Base-by-base conservation (phyloP, 2,113 vertebrate genomes). In the Danio rerio region DNA sequence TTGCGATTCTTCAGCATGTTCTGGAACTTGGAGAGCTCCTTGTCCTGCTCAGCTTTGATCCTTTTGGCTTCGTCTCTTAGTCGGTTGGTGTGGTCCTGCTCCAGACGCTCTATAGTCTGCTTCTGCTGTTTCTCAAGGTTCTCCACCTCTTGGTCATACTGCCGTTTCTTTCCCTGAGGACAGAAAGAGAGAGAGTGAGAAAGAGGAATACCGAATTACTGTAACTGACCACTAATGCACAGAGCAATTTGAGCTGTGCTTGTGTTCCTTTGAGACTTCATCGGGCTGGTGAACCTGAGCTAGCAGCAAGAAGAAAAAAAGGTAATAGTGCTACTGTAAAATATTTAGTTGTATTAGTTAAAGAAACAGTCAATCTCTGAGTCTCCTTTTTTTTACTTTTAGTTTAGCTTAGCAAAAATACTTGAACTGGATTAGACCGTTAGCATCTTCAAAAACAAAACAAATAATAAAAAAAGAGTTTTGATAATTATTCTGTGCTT, bases 71-170 rank as follows among this genome's bases (percentile, higher is more conserved):
- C 97, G 47, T 99, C 98, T 81, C 98, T 85, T n/a, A 99, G 90
- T 5, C 96, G 96, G 86, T 93, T 97, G 21, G 98, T 99, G 89
- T 99, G 98, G 8, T 99, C 98, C 91, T 98, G 96, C 88, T 99
- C 98, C 89, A 98, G 91, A 55, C 96, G 93, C 90, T 99, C 98
- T 45, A 99, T 98, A 20, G 95, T 97, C 92, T 99, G 97, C 82
- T 99, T 99, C 94, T 99, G 98, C 89, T 98, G 96, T 84, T 96
- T 95, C 85, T 99, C 97, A 83, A 99, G 92, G 88, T 98, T 99
- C 92, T 99, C 98, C 83, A 99, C 96, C 90, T 99, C 98, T 86
- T 98, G 97, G 89, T 99, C 98, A 83, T 97, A 99, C 18, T 99
- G 98, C 16, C 97, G 94, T 88, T 98, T 99, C 88, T 98, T 98